phyloP scores from a whole-genome alignment of 2,113 vertebrate species.

The Melozone crissalis region DNA sequence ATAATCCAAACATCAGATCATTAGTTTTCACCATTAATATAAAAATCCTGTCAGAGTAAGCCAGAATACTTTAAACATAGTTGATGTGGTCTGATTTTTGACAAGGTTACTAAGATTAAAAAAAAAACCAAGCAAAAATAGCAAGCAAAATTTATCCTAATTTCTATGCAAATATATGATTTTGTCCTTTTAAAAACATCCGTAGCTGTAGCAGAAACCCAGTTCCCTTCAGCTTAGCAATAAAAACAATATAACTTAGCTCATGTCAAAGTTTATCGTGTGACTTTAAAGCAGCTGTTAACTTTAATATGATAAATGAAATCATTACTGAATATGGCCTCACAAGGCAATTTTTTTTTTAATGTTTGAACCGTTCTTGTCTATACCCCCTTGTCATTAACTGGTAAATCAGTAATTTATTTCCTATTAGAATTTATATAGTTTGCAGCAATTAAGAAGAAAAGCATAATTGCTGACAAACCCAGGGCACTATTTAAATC shows the following conservation, averaged over 20 bases:
- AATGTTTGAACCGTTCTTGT: slow-evolving; percentile 76
- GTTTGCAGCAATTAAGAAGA: slow-evolving; percentile 86
- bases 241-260: slow-evolving; percentile 52
- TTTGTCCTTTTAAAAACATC: slow-evolving; percentile 4
- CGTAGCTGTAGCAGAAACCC: background rate
- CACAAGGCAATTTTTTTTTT: slow-evolving; percentile 69
- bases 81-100: background rate
- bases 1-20: background rate
- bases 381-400: slow-evolving; percentile 83
- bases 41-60: background rate
- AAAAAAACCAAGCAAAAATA: background rate
- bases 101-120: background rate
- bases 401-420: slow-evolving; percentile 86
- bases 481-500: slow-evolving; percentile 87
- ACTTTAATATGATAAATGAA: slow-evolving; percentile 72
- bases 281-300: slow-evolving; percentile 75
- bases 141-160: background rate
- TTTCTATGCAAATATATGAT: background rate
- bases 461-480: slow-evolving; percentile 86
- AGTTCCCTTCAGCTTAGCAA: slow-evolving; percentile 8
- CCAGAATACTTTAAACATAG: background rate
- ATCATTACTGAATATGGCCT: slow-evolving; percentile 73
- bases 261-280: slow-evolving; percentile 73
- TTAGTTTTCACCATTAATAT: background rate
- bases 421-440: slow-evolving; percentile 87